phyloP scores from a whole-genome alignment of 2,797 vertebrate genomes.

The Neosilurus hyrtlii region DNA sequence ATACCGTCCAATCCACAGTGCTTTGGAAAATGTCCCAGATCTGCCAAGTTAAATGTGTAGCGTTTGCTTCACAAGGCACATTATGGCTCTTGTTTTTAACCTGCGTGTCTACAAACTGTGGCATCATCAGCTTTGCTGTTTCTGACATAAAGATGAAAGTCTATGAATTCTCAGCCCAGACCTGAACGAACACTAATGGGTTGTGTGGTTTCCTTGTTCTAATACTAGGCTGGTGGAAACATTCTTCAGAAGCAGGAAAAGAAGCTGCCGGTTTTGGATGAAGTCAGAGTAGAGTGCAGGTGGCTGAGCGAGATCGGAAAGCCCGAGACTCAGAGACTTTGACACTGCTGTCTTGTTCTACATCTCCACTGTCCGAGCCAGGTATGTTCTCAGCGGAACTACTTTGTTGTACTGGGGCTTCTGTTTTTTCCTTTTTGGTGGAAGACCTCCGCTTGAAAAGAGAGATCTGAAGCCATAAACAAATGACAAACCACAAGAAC shows the following conservation, averaged over 20 bases:
- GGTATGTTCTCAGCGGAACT: conserved; percentile 1
- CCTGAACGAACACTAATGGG: background rate
- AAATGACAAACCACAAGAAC: background rate
- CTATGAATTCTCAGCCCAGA: background rate
- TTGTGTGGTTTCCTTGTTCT: background rate
- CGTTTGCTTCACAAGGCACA: conserved; percentile 22
- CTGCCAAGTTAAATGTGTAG: background rate
- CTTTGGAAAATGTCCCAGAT: background rate
- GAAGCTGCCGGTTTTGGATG: background rate
- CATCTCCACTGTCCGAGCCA: conserved; percentile 53
- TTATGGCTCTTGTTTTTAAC: conserved; percentile 8
- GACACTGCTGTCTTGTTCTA: conserved; percentile 56
- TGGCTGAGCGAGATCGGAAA: conserved; percentile 73
- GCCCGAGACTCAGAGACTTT: conserved; percentile 51
- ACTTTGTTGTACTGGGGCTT: conserved; percentile 19
- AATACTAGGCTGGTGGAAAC: background rate
- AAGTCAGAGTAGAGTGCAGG: conserved; percentile 78
- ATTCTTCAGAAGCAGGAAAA: too few species aligned
- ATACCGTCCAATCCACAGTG: background rate
- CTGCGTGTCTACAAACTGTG: background rate
- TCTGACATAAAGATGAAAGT: background rate
- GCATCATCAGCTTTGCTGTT: background rate
- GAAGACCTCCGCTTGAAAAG: conserved; percentile 79
- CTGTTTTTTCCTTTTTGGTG: conserved; percentile 50
- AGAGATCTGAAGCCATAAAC: conserved; percentile 74